Evolutionary conservation across 2,888 invertebrate species (phyloP).

Genomic region (Teleogryllus oceanicus): DNA sequence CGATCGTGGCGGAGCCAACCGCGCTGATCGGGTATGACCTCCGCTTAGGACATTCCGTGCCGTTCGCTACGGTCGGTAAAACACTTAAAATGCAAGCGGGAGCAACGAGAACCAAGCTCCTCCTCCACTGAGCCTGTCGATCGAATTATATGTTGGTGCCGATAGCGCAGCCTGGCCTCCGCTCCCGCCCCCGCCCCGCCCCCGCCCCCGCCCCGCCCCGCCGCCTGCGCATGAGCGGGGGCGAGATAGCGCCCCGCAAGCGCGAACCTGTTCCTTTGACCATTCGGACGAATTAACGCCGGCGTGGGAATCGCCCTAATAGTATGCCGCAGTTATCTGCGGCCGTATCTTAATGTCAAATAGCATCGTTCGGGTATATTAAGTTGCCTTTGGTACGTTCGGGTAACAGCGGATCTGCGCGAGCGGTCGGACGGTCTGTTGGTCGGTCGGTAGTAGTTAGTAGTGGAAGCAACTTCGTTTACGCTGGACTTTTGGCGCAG

Average conservation of each 20-base stretch:
- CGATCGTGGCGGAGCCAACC: neutral
- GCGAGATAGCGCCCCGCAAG: neutral
- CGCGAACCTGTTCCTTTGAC: neutral
- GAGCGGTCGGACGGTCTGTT: too few relatives aligned
- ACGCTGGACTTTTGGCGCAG: too few relatives aligned
- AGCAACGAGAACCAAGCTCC: neutral
- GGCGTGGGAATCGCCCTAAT: neutral
- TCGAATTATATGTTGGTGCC: neutral
- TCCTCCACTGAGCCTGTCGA: neutral
- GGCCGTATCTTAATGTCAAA: neutral
- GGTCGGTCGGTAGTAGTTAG: too few relatives aligned
- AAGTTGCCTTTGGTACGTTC: neutral
- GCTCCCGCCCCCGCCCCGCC: too few relatives aligned
- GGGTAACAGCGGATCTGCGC: too few relatives aligned
- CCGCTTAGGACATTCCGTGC: neutral
- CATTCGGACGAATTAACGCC: neutral
- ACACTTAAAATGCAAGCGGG: constrained; percentile 1
- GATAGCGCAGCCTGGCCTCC: neutral
- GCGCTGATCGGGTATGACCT: neutral
- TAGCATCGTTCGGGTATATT: neutral
- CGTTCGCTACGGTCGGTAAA: neutral
- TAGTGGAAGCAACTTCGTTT: too few relatives aligned
- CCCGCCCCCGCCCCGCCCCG: neutral
- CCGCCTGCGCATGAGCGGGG: neutral
- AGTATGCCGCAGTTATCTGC: neutral